A percentile compares a stretch with the other conserved stretches of the same genome.
These are phyloP conservation scores for Lepus timidus DNA, from an alignment of 2,113 vertebrate genomes.

Conservation along the genomic window DNA sequence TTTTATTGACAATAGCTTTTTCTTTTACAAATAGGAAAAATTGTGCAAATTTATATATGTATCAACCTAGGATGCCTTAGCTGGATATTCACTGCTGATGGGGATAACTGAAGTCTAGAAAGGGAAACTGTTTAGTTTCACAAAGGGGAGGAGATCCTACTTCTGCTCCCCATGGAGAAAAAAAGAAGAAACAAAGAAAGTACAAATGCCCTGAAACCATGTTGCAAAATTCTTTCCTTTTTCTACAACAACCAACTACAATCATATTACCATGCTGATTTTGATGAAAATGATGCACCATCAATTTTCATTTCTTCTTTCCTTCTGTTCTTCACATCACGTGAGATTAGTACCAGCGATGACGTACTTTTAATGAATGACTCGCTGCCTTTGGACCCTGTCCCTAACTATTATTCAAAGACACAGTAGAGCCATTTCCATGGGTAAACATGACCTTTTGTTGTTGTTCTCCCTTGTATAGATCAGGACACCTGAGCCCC, in stretches of 20 bases:
- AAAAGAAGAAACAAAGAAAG: slow-evolving; percentile 16
- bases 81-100: not conserved
- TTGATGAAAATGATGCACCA: not conserved
- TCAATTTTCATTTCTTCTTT: slow-evolving; percentile 35
- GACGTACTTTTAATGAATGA: not conserved
- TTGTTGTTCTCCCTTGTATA: not conserved
- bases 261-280: slow-evolving; percentile 26
- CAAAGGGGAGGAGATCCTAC: slow-evolving; percentile 36
- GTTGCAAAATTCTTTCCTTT: not conserved
- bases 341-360: not conserved
- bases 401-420: slow-evolving; percentile 32
- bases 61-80: not conserved
- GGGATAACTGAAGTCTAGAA: not conserved
- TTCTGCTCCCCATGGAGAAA: not conserved
- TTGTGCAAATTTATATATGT: slow-evolving; percentile 14
- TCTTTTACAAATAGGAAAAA: slow-evolving; percentile 47
- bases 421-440: not conserved
- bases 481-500: not conserved
- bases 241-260: not conserved
- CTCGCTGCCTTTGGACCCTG: slow-evolving; percentile 12
- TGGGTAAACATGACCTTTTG: not conserved
- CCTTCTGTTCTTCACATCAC: not conserved
- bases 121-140: slow-evolving; percentile 44
- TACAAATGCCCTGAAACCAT: not conserved
- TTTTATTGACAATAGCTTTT: slow-evolving; percentile 31